A percentile compares a stretch with the other conserved stretches of the same genome.
phyloP scores from a whole-genome alignment of 1,140 invertebrate species.

The Matsumurasca onukii region DNA sequence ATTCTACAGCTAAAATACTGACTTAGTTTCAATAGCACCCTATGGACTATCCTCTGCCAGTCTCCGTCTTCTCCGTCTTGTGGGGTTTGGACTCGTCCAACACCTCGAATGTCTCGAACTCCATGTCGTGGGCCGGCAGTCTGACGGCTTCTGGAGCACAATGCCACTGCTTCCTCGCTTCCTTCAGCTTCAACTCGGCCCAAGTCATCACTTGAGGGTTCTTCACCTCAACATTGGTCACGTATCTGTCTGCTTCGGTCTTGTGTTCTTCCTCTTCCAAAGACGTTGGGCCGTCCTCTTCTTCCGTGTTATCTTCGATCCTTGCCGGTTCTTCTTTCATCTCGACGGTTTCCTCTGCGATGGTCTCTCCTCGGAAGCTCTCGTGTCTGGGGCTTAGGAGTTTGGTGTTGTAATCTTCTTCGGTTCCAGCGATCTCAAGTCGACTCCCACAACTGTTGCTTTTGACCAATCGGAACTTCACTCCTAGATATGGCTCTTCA shows the following conservation, averaged over 20 bases:
- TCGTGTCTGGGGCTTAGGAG: constrained; percentile 58
- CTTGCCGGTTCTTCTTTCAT: constrained; percentile 19
- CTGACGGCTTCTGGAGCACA: constrained; percentile 48
- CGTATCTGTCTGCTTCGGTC: constrained; percentile 48
- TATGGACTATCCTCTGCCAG: constrained; percentile 6
- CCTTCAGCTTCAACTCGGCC: constrained; percentile 44
- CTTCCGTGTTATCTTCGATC: constrained; percentile 41
- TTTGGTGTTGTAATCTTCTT: constrained; percentile 58
- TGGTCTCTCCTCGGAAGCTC: constrained; percentile 27
- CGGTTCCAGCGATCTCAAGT: constrained; percentile 70
- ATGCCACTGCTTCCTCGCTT: constrained; percentile 41
- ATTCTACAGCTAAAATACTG: neutral
- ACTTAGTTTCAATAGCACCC: neutral
- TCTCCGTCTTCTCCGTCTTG: constrained; percentile 12
- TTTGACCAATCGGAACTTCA: constrained; percentile 49
- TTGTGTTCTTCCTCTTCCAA: constrained; percentile 42
- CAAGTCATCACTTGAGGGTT: constrained; percentile 49
- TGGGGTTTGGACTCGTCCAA: constrained; percentile 32
- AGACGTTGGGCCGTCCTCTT: constrained; percentile 37
- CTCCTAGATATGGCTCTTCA: constrained; percentile 41
- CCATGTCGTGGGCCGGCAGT: constrained; percentile 73
- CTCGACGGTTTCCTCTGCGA: constrained; percentile 32
- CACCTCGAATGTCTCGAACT: constrained; percentile 79
- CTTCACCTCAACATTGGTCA: neutral
- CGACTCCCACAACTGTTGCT: constrained; percentile 83